Evolutionary conservation across 2,888 invertebrate genomes (phyloP), one percentile per base, ranked within the genome.

Genomic region (Lithophane socia): DNA sequence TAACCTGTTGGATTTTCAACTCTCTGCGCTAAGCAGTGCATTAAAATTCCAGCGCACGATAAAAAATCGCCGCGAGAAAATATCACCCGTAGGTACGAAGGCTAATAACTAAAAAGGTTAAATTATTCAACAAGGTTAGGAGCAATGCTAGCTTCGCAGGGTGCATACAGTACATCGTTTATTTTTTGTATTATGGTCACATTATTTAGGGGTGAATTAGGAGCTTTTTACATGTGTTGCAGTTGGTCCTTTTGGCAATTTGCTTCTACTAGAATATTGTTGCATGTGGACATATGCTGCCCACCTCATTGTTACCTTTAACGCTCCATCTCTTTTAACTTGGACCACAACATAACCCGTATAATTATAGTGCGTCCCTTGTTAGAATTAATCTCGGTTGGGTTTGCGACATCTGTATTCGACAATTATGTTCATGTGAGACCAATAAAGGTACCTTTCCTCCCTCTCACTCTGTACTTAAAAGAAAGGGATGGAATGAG

Each of bases 361-460:
- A 94, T 94, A 94, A 94, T 93, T 93, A 94, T 94, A 94, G 93
- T 94, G 92, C 90, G 92, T 94, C 95, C 95, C 96, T 95, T 94
- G 95, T 95, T 95, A 94, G 94, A 94, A 95, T 95, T 95, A 96
- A 96, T 96, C 96, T 95, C 93, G 92, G 93, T 92, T 86, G 93
- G 93, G 93, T 91, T 90, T 89, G 92, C 94, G 94, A 95, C 95
- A 96, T 95, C 95, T 96, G 95, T 94, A 94, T 95, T 94, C 94
- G 95, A 95, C 95, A 95, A 96, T 96, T 94, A 96, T 95, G 93
- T 94, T 92, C 94, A 94, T 94, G 93, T 94, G 94, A 93, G 93
- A 91, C 91, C 88, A 86, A 91, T 90, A 90, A 89, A 85, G 80
- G 87, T 84, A 76, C 77, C 61, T 69, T 24, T 44, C 64, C 12